Evolutionary conservation across 2,113 vertebrate species (phyloP).

Genomic region (Corythornis cristatus): DNA sequence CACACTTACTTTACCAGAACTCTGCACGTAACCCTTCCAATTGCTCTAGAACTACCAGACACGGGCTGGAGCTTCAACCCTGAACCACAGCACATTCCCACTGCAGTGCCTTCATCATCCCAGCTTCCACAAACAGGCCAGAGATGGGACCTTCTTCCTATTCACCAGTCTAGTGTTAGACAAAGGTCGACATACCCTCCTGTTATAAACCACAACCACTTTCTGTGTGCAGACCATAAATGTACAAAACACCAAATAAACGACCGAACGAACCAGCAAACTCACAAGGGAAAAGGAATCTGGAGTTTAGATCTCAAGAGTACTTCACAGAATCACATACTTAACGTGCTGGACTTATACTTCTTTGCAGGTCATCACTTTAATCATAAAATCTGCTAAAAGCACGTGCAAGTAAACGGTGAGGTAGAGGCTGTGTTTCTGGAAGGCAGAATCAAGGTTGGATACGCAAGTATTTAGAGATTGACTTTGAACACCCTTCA

Average conservation of each 20-base stretch:
- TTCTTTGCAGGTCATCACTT: slow-evolving; percentile 16
- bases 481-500: not conserved
- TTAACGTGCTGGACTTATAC: slow-evolving; percentile 4
- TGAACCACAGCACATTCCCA: slow-evolving; percentile 61
- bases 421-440: slow-evolving; percentile 11
- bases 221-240: slow-evolving; percentile 64
- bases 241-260: slow-evolving; percentile 47
- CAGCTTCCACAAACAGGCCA: slow-evolving; percentile 68
- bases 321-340: not conserved
- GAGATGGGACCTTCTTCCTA: slow-evolving; percentile 70
- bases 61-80: slow-evolving; percentile 71
- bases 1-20: slow-evolving; percentile 70
- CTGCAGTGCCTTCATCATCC: slow-evolving; percentile 70
- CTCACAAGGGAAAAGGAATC: slow-evolving; percentile 28
- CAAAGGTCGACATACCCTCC: slow-evolving; percentile 66
- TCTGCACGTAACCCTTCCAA: slow-evolving; percentile 70
- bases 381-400: slow-evolving; percentile 22
- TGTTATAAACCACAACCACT: slow-evolving; percentile 70
- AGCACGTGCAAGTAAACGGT: not conserved
- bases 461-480: not conserved
- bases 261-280: slow-evolving; percentile 1
- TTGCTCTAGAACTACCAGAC: slow-evolving; percentile 69
- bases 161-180: slow-evolving; percentile 69
- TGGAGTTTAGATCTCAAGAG: slow-evolving; percentile 1
- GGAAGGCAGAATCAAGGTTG: slow-evolving; percentile 36